These are phyloP conservation scores for Lacanobia wlatinum DNA, from an alignment of 2,888 invertebrate species.

Conservation along the genomic window DNA sequence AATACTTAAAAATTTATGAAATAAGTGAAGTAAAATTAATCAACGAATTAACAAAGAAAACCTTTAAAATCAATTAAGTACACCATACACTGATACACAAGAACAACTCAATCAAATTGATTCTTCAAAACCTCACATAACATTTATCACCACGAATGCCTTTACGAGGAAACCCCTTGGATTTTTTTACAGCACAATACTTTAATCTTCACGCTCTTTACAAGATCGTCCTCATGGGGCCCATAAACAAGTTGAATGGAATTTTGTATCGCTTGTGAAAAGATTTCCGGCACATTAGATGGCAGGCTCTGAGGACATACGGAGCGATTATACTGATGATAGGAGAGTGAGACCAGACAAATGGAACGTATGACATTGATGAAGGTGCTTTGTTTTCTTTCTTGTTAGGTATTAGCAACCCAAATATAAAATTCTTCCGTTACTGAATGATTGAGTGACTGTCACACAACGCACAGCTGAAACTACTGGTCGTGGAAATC, in stretches of 20 bases:
- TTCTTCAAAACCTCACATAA: not conserved
- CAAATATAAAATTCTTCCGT: too few relatives aligned
- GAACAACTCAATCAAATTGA: not conserved
- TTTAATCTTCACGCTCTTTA: constrained; percentile 34
- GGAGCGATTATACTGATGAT: constrained; percentile 1
- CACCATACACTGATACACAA: too few relatives aligned
- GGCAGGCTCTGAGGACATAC: constrained; percentile 9
- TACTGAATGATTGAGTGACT: too few relatives aligned
- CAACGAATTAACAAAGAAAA: too few relatives aligned
- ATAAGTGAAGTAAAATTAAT: too few relatives aligned
- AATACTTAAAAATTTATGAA: too few relatives aligned
- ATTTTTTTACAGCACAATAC: constrained; percentile 27
- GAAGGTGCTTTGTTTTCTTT: not conserved
- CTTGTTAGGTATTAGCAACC: not conserved
- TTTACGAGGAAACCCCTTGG: constrained; percentile 8
- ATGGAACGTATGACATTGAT: constrained; percentile 14
- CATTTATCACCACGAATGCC: not conserved
- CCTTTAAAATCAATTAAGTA: too few relatives aligned
- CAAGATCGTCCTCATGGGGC: constrained; percentile 36
- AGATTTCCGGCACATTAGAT: constrained; percentile 63
- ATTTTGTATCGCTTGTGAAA: constrained; percentile 60
- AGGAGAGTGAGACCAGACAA: constrained; percentile 12
- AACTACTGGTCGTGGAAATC: too few relatives aligned
- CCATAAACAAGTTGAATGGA: constrained; percentile 53
- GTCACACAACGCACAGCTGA: too few relatives aligned